These are phyloP conservation scores for Exephanes ischioxanthus DNA, from an alignment of 2,888 invertebrate genomes.

Conservation along the genomic window DNA sequence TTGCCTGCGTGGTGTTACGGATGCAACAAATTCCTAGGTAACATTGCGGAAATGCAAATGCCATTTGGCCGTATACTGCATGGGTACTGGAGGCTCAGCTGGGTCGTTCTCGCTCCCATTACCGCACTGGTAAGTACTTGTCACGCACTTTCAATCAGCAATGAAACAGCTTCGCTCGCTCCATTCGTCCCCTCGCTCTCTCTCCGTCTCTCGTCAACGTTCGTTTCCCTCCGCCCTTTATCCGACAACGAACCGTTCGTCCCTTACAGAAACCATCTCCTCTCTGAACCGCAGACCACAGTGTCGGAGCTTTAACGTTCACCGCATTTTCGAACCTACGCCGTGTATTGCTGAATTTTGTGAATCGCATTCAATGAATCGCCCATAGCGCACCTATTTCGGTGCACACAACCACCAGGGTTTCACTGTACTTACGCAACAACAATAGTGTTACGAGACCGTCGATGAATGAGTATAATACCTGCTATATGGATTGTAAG, in stretches of 20 bases:
- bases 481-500: neutral
- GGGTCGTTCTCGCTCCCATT: slow-evolving; percentile 90
- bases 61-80: slow-evolving; percentile 87
- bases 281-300: slow-evolving; percentile 13
- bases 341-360: neutral
- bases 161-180: slow-evolving; percentile 27
- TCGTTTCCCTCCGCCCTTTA: slow-evolving; percentile 22
- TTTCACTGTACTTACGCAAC: neutral
- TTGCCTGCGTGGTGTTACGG: slow-evolving; percentile 91
- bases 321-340: slow-evolving; percentile 40
- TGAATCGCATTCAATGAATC: slow-evolving; percentile 39
- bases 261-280: slow-evolving; percentile 36
- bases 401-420: neutral
- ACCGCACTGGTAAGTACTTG: slow-evolving; percentile 89
- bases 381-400: slow-evolving; percentile 20
- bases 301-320: slow-evolving; percentile 31
- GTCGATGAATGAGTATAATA: neutral
- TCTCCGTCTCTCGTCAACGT: slow-evolving; percentile 16
- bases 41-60: slow-evolving; percentile 89
- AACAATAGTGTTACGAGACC: neutral
- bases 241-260: slow-evolving; percentile 14
- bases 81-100: slow-evolving; percentile 90
- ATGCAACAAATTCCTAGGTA: slow-evolving; percentile 87
- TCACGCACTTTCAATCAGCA: slow-evolving; percentile 55
- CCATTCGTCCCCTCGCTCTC: neutral